These are phyloP conservation scores for Datnioides undecimradiatus DNA, from an alignment of 2,113 vertebrate genomes.

Conservation along the genomic window DNA sequence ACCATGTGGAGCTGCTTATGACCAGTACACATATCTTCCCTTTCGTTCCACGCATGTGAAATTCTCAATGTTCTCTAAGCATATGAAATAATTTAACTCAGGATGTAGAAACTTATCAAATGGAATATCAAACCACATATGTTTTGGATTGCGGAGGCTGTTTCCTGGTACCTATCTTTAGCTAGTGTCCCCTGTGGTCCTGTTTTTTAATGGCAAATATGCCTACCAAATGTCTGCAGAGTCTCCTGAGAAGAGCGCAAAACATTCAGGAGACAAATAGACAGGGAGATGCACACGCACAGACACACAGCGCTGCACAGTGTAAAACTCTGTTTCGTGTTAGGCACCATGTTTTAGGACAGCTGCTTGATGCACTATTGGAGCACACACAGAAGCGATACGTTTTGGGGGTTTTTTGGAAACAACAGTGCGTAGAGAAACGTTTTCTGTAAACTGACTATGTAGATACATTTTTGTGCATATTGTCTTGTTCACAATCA, in stretches of 20 bases:
- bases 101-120: conserved; percentile 74
- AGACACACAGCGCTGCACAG: conserved; percentile 48
- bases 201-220: conserved; percentile 74
- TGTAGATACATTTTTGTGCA: conserved; percentile 35
- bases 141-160: conserved; percentile 59
- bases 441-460: conserved; percentile 50
- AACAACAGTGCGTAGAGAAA: conserved; percentile 27
- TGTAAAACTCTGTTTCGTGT: conserved; percentile 57
- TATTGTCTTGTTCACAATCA: conserved; percentile 44
- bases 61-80: conserved; percentile 31
- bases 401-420: conserved; percentile 32
- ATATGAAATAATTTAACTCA: conserved; percentile 70
- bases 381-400: conserved; percentile 60
- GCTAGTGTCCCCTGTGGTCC: conserved; percentile 67
- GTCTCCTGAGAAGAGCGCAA: conserved; percentile 68
- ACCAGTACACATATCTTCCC: conserved; percentile 26
- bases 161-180: conserved; percentile 75
- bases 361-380: conserved; percentile 72
- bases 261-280: conserved; percentile 67
- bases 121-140: conserved; percentile 70
- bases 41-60: conserved; percentile 33
- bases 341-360: conserved; percentile 71
- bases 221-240: conserved; percentile 69
- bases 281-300: conserved; percentile 50
- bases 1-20: conserved; percentile 64